A percentile compares a stretch with the other conserved stretches of the same genome.
Conservation (phyloP, 2,888 invertebrate species). For the Gastracanthus pulcherrimus region DNA sequence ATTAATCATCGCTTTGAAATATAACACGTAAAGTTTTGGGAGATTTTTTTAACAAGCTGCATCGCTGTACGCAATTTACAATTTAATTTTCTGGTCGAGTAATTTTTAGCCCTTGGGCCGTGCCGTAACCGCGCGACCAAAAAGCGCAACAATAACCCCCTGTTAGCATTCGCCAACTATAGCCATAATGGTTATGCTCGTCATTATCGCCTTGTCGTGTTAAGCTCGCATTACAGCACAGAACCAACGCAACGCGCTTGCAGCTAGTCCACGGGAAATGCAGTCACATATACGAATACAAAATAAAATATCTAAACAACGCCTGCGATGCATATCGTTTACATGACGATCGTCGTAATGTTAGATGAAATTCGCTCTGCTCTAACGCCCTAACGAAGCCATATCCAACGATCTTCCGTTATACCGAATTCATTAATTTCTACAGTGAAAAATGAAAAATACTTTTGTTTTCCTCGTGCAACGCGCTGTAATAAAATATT, state of each 20-base stretch:
- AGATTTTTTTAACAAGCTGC: background rate
- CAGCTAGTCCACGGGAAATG: constrained; percentile 6
- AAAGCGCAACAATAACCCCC: constrained; percentile 62
- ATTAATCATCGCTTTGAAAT: background rate
- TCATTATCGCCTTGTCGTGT: constrained; percentile 73
- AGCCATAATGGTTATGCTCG: constrained; percentile 71
- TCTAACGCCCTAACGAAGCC: constrained; percentile 40
- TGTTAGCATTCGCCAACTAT: constrained; percentile 69
- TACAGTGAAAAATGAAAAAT: background rate
- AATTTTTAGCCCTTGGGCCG: constrained; percentile 67
- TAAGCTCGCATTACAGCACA: constrained; percentile 61
- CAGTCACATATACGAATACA: constrained; percentile 21
- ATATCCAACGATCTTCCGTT: constrained; percentile 36
- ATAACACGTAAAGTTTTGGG: background rate
- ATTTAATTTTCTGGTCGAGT: constrained; percentile 72
- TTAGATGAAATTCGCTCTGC: constrained; percentile 46
- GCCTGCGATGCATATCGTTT: constrained; percentile 53
- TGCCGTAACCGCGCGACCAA: constrained; percentile 61
- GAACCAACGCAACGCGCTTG: constrained; percentile 22
- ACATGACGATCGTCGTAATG: constrained; percentile 48
- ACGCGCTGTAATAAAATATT: constrained; percentile 21
- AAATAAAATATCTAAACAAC: constrained; percentile 52
- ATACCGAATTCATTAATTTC: constrained; percentile 28
- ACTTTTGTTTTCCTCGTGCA: background rate
- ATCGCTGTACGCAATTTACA: constrained; percentile 62